Base-by-base conservation (phyloP, 2,797 vertebrate species). In the Octomys mimax region DNA sequence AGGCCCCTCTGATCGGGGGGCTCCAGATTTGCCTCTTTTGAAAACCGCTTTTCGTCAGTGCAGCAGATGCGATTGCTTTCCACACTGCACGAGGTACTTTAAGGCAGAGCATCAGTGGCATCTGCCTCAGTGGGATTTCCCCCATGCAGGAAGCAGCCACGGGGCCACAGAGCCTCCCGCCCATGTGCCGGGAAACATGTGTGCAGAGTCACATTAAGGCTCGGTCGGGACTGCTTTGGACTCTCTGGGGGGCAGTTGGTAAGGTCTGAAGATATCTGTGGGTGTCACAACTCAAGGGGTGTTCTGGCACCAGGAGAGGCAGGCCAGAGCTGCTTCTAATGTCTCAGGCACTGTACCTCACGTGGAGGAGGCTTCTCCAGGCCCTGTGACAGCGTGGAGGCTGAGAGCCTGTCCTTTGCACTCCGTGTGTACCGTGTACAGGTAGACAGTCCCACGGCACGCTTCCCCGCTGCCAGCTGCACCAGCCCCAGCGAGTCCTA, bases 171-270 rank as follows among this genome's bases (percentile, higher is more conserved):
- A 71, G 75, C 26, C 46, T 24, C 31, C 2, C 21, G 52, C 26
- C 2, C n/a, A 2, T 19, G 7, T 6, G 28, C 49, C 42, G 10
- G 22, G 62, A n/a, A 86, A 36, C 2, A 39, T 42, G 52, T 12
- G 46, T 12, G 39, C 61, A 62, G 31, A 54, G 31, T 66, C 83
- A 88, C 46, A 46, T 6, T 6, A 2, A 4, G 2, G 71, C 39
- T 42, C 39, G 9, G 19, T n/a, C 68, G 42, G 39, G 71, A 75
- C 39, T 26, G 64, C 22, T 13, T 59, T 75, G 42, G 14, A 28
- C n/a, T 36, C 31, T 26, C 9, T 1, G 0, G 3, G 33, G 24
- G 21, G 28, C 2, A 3, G 59, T 24, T 3, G 33, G n/a, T 22
- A 64, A 31, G 71, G n/a, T 9, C 22, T 39, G n/a, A 33, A 68